Conservation (phyloP, 2,797 vertebrate genomes). For the Sylvilagus floridanus region DNA sequence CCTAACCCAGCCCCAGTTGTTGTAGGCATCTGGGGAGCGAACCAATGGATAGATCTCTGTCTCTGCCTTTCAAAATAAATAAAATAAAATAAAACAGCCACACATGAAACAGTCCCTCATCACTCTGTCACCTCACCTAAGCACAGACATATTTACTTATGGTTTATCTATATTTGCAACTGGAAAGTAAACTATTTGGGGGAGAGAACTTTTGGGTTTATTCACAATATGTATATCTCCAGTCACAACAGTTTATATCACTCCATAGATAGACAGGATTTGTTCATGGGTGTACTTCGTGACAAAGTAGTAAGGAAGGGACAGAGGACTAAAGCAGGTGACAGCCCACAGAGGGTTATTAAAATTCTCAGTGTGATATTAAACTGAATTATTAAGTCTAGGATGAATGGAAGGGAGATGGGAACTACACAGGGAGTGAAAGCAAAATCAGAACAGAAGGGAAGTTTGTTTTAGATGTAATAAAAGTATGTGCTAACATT, state of each 20-base stretch:
- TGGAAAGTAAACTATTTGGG: neutral
- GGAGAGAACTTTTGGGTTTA: neutral
- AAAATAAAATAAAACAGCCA: neutral
- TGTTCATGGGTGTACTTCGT: neutral
- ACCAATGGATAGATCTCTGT: no score
- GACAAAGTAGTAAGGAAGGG: neutral
- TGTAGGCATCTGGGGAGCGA: no score
- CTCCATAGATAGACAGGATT: neutral
- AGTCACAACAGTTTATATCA: neutral
- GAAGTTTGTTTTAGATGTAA: neutral
- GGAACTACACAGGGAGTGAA: neutral
- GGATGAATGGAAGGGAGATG: neutral
- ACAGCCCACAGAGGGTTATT: neutral
- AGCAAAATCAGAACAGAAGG: neutral
- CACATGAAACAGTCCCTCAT: neutral
- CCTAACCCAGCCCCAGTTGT: no score
- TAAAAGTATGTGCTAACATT: neutral
- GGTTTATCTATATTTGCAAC: neutral
- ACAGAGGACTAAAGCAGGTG: neutral
- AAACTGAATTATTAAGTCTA: neutral
- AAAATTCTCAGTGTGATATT: neutral
- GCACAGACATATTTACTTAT: neutral
- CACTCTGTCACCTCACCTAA: neutral
- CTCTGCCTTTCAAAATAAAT: no score
- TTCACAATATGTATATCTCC: neutral